These are phyloP conservation scores for Macaria liturata DNA, from an alignment of 2,888 invertebrate species.

Conservation along the genomic window DNA sequence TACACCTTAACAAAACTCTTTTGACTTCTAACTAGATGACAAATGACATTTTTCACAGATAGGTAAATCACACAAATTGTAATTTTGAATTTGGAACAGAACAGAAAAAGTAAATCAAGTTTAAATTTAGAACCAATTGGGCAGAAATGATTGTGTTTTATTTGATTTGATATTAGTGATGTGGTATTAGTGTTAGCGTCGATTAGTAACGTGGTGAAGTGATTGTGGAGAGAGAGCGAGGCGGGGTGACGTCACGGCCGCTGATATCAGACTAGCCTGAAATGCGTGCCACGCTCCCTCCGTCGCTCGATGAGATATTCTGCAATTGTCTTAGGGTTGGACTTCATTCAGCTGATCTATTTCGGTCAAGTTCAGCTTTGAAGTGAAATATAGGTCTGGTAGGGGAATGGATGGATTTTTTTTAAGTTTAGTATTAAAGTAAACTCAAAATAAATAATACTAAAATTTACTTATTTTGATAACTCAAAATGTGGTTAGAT, in stretches of 20 bases:
- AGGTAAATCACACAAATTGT: conserved; percentile 6
- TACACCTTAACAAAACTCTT: not conserved
- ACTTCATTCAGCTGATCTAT: conserved; percentile 5
- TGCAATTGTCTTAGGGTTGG: conserved; percentile 46
- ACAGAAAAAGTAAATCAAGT: not conserved
- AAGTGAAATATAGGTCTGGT: no score
- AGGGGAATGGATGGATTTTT: no score
- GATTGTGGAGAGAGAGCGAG: conserved; percentile 51
- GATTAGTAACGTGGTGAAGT: conserved; percentile 32
- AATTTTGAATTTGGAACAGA: not conserved
- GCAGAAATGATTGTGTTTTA: not conserved
- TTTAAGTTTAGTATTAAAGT: no score
- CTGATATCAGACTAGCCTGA: conserved; percentile 80
- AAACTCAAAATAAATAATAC: no score
- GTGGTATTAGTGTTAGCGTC: not conserved
- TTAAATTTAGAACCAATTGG: not conserved
- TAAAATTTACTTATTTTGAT: no score
- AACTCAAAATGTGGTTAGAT: no score
- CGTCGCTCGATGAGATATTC: conserved; percentile 67
- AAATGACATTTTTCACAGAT: not conserved
- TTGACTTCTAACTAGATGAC: no score
- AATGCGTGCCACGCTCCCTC: conserved; percentile 78
- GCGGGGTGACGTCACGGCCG: conserved; percentile 74
- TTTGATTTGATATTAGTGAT: not conserved
- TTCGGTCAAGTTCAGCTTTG: no score